Evolutionary conservation across 2,113 vertebrate genomes (phyloP).

Genomic region (Nesospiza acunhae): DNA sequence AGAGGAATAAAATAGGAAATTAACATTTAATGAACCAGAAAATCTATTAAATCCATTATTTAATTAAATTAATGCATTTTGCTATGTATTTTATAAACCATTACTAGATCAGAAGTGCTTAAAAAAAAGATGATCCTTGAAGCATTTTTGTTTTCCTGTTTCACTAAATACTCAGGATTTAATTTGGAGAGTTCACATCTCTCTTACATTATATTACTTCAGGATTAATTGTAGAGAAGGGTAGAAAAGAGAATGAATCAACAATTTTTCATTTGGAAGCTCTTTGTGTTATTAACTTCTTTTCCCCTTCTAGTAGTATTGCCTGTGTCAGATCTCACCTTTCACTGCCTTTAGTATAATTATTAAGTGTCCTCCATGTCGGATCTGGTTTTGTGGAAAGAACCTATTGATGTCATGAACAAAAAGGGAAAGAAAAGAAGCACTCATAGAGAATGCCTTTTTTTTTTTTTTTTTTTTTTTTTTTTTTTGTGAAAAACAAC

Average conservation of each 20-base stretch:
- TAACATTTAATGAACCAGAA: neutral
- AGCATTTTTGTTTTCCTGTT: conserved; percentile 53
- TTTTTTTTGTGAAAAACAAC: neutral
- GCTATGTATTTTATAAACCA: neutral
- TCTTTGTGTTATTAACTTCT: conserved; percentile 22
- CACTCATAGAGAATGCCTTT: neutral
- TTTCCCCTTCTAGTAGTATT: neutral
- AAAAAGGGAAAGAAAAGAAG: neutral
- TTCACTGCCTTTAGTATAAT: neutral
- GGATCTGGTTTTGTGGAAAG: neutral
- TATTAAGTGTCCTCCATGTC: neutral
- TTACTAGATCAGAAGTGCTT: neutral
- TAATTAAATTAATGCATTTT: conserved; percentile 59
- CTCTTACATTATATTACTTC: conserved; percentile 41
- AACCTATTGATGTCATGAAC: neutral
- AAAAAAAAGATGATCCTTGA: conserved; percentile 36
- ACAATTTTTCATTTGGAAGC: neutral
- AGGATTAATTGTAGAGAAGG: neutral
- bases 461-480: neutral
- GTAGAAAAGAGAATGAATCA: neutral
- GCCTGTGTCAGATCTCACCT: neutral
- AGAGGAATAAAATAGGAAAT: neutral
- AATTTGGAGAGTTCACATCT: conserved; percentile 37
- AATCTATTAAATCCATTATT: conserved; percentile 3
- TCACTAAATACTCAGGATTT: conserved; percentile 39